Conservation (phyloP, 2,888 invertebrate genomes). For the Fissipunctia ypsillon region DNA sequence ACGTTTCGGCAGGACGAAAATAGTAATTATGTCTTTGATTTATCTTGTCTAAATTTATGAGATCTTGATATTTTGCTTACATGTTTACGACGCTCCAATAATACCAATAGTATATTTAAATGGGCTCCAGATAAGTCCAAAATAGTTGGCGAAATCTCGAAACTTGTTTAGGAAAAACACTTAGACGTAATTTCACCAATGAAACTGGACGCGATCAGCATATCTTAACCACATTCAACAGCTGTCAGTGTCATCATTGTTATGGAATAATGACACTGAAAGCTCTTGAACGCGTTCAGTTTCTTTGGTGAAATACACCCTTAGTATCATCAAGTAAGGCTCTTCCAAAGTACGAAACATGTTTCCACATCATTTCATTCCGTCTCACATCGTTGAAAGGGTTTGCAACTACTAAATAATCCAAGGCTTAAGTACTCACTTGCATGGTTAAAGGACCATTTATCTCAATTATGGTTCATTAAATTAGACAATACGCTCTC, state of each 20-base stretch:
- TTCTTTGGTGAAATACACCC: too few species aligned
- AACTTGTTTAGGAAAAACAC: too few species aligned
- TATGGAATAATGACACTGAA: too few species aligned
- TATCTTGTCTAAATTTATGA: not conserved
- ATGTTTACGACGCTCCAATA: not conserved
- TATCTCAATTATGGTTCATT: conserved; percentile 60
- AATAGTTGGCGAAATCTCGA: too few species aligned
- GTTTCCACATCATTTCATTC: not conserved
- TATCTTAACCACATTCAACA: too few species aligned
- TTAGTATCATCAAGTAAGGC: not conserved
- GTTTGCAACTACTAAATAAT: conserved; percentile 28
- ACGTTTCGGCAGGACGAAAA: not conserved
- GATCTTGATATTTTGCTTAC: not conserved
- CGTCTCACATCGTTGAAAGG: not conserved
- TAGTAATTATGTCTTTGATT: not conserved
- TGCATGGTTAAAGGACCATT: conserved; percentile 43
- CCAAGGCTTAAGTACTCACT: conserved; percentile 23
- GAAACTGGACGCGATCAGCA: too few species aligned
- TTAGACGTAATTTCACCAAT: too few species aligned
- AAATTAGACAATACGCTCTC: conserved; percentile 38
- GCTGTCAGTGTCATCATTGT: too few species aligned
- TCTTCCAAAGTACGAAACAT: not conserved
- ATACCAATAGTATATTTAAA: too few species aligned
- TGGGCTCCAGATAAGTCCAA: not conserved
- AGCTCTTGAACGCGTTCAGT: too few species aligned